Evolutionary conservation across 2,888 invertebrate genomes (phyloP).

Genomic region (Eupithecia tripunctaria): DNA sequence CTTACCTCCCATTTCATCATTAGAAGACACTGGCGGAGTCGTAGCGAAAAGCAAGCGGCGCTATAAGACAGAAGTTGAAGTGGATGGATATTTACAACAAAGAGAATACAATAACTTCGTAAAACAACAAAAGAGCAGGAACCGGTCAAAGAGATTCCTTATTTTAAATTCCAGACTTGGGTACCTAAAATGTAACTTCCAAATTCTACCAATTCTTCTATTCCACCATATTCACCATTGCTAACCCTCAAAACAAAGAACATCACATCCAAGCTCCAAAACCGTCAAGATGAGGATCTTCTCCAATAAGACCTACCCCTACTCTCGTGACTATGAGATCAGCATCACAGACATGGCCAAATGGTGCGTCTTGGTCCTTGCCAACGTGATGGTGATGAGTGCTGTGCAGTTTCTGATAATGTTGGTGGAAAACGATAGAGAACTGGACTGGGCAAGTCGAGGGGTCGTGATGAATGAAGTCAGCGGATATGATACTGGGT

Average conservation of each 20-base stretch:
- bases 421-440: conserved; percentile 51
- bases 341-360: not conserved
- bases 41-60: too few relatives aligned
- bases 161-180: not conserved
- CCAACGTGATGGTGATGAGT: conserved; percentile 62
- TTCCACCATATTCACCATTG: not conserved
- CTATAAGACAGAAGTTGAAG: too few relatives aligned
- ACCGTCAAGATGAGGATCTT: not conserved
- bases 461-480: conserved; percentile 51
- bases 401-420: conserved; percentile 60
- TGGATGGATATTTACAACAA: too few relatives aligned
- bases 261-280: not conserved
- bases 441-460: conserved; percentile 61
- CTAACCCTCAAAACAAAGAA: not conserved
- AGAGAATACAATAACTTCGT: too few relatives aligned
- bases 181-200: not conserved
- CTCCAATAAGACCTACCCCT: not conserved
- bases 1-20: too few relatives aligned
- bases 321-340: not conserved
- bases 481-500: not conserved
- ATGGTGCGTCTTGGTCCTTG: not conserved
- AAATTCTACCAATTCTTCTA: too few relatives aligned
- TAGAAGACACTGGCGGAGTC: too few relatives aligned
- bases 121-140: too few relatives aligned
- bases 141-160: not conserved